Evolutionary conservation across 2,113 vertebrate species (phyloP).

Genomic region (Echinops telfairi): DNA sequence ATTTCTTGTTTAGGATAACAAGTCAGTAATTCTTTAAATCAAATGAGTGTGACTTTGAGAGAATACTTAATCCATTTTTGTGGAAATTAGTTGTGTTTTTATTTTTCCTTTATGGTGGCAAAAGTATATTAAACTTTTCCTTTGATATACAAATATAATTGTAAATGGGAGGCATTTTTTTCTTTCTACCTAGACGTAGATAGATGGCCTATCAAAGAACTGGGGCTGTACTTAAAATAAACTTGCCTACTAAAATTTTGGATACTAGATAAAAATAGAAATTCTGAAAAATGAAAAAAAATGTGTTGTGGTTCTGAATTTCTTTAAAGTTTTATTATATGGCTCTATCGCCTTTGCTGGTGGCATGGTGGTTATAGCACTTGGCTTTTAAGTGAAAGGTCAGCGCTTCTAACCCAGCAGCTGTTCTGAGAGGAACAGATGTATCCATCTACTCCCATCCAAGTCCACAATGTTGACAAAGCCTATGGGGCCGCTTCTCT

Average conservation of each 20-base stretch:
- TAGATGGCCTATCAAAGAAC: constrained; percentile 38
- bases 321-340: constrained; percentile 44
- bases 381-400: background rate
- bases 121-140: constrained; percentile 45
- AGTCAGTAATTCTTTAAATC: constrained; percentile 70
- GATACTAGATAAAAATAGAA: background rate
- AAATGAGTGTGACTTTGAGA: constrained; percentile 62
- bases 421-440: background rate
- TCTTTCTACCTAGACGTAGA: constrained; percentile 16
- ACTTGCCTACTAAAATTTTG: background rate
- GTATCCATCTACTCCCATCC: background rate
- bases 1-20: constrained; percentile 77
- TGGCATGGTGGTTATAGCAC: background rate
- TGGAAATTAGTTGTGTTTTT: constrained; percentile 62
- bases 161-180: background rate
- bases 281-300: background rate
- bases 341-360: background rate
- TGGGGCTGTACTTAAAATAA: constrained; percentile 32
- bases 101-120: constrained; percentile 58
- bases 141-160: constrained; percentile 24
- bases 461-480: background rate
- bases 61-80: constrained; percentile 66
- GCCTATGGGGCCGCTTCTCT: background rate
- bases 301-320: background rate
- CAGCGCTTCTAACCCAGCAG: background rate